Evolutionary conservation across 1,140 invertebrate species (phyloP).

Genomic region (Trichoplusia ni): DNA sequence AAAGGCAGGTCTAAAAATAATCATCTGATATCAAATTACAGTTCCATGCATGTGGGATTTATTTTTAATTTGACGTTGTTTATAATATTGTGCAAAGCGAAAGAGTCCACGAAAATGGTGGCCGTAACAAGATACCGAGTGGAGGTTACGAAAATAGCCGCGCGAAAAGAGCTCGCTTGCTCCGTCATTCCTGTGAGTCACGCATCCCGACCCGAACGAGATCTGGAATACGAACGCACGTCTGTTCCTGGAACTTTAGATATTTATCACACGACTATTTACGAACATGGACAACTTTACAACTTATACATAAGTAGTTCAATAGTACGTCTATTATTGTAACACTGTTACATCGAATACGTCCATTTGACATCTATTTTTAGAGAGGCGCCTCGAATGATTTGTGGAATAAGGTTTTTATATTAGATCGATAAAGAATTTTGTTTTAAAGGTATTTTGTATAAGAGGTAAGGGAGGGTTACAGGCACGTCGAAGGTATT

Average conservation of each 20-base stretch:
- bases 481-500: too few species aligned
- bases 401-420: too few species aligned
- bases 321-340: too few species aligned
- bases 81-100: constrained; percentile 7
- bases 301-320: not conserved
- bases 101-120: constrained; percentile 61
- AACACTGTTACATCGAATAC: too few species aligned
- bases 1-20: too few species aligned
- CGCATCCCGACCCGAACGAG: constrained; percentile 30
- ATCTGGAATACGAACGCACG: constrained; percentile 38
- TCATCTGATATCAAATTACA: not conserved
- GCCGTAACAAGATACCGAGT: constrained; percentile 72
- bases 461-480: too few species aligned
- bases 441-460: too few species aligned
- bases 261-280: constrained; percentile 26
- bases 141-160: constrained; percentile 63
- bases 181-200: constrained; percentile 59
- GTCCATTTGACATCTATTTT: too few species aligned
- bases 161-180: constrained; percentile 56
- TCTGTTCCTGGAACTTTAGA: constrained; percentile 16
- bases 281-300: constrained; percentile 2
- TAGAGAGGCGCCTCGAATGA: too few species aligned
- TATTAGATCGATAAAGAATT: too few species aligned
- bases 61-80: not conserved
- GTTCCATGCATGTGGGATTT: not conserved